Base-by-base conservation (phyloP, 2,888 invertebrate genomes). In the Rhorus exstirpatorius region DNA sequence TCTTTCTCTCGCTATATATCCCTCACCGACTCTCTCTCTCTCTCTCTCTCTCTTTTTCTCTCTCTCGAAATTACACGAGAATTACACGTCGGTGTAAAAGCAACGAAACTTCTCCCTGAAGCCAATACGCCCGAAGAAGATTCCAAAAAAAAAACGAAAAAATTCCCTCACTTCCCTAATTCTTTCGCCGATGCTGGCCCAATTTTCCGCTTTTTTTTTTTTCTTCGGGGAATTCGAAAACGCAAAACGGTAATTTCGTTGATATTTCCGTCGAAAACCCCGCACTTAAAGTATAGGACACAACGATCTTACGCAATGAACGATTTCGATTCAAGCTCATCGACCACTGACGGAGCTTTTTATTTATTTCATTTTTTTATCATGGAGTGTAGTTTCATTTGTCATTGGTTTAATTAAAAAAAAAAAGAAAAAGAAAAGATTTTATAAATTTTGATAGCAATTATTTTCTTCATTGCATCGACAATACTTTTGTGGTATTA, bases 191-290 rank as follows among this genome's bases (percentile, higher is more conserved):
- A 61, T n/a, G 55, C 41, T 55, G 71, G n/a, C 46, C 72, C 72
- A 49, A 49, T 51, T 61, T 58, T 44, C 38, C 26, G 8, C 44
- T 17, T 49, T 31, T 46, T 65, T 17, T 17, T 71, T 24, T 44
- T 46, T 38, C 46, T 38, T 68, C 68, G 24, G 4, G 24, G 72
- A 61, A 72, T 58, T 72, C 35, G 6, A 35, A 14, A 72, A 72
- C n/a, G 6, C 72, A n/a, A 49, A 72, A 72, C 72, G 49, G 72
- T 60, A 72, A 61, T 72, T 72, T 61, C 49, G 21, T n/a, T 14
- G 24, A 60, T 49, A 72, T 38, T 49, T 49, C 19, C 31, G 24
- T 60, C 46, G 31, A 49, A 72, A 72, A 55, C n/a, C 8, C 14
- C 19, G 60, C 10, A 19, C 21, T n/a, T 68, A 60, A 60, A 60